Percentiles rank a stretch among this genome's conserved stretches.
Conservation (phyloP, 92 coral and sea anemone genomes). For the Epizoanthus stellaris region DNA sequence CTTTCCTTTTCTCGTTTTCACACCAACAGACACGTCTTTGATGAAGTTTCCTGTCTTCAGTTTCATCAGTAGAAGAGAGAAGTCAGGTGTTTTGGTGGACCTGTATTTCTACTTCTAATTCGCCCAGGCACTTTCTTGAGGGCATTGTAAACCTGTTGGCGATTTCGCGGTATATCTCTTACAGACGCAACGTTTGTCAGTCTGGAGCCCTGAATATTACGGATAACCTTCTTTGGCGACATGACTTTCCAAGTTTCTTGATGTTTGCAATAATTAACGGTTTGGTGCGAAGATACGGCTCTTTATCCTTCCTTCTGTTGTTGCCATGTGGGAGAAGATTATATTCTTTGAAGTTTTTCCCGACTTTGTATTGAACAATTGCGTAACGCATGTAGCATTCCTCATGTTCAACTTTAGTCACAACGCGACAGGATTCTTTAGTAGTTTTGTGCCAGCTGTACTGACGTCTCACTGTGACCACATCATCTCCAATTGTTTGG, state of each 20-base stretch:
- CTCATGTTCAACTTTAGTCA: constrained; percentile 3
- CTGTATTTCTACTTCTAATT: constrained; percentile 18
- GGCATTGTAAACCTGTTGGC: constrained; percentile 1
- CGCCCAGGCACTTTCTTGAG: background rate
- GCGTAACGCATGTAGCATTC: constrained; percentile 7
- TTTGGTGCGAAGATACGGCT: constrained; percentile 8
- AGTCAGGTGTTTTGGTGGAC: constrained; percentile 8
- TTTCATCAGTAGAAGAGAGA: background rate
- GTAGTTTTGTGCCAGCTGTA: background rate
- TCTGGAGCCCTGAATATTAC: no score
- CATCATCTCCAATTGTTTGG: background rate
- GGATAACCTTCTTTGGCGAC: no score
- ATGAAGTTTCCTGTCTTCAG: constrained; percentile 28
- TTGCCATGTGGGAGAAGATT: background rate
- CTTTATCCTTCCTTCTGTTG: background rate
- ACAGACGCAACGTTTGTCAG: background rate
- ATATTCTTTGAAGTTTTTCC: background rate
- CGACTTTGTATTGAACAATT: constrained; percentile 10
- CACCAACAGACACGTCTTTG: constrained; percentile 14
- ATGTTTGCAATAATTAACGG: constrained; percentile 3
- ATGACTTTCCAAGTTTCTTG: background rate
- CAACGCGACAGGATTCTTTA: background rate
- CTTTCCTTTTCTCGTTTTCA: background rate
- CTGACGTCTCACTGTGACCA: background rate
- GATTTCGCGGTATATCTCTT: background rate